phyloP scores from a whole-genome alignment of 92 coral and sea anemone genomes.

The Umimayanthus chanpuru region DNA sequence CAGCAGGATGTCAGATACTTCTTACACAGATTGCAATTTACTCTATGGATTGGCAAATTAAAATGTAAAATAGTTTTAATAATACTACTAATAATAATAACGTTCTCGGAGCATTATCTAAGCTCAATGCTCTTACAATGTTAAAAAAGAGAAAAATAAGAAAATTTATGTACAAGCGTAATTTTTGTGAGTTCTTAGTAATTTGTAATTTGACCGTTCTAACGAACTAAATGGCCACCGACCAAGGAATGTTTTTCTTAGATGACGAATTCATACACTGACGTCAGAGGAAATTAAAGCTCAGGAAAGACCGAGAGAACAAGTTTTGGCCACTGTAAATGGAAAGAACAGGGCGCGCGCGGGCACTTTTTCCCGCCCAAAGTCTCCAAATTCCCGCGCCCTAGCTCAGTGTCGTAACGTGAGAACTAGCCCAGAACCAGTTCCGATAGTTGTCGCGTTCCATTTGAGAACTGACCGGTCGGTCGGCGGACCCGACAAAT shows the following conservation, averaged over 20 bases:
- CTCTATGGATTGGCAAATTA: constrained; percentile 4
- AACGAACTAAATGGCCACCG: constrained; percentile 6
- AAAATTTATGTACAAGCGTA: constrained; percentile 2
- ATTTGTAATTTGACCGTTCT: constrained; percentile 3
- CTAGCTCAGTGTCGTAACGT: constrained; percentile 6
- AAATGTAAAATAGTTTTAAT: not conserved
- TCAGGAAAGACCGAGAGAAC: constrained; percentile 6
- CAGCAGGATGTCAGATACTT: constrained; percentile 6
- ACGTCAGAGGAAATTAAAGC: constrained; percentile 5
- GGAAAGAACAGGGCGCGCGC: no score
- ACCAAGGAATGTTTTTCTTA: constrained; percentile 3
- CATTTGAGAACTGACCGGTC: no score
- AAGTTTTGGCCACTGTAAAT: no score
- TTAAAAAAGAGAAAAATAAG: constrained; percentile 1
- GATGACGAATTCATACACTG: constrained; percentile 5
- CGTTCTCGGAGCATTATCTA: no score
- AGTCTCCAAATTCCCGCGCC: constrained; percentile 8
- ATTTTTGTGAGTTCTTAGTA: constrained; percentile 2
- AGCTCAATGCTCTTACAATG: not conserved
- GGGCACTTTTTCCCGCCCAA: constrained; percentile 8
- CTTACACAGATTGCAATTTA: constrained; percentile 3
- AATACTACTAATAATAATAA: no score
- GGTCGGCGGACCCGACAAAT: no score
- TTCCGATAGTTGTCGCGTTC: no score
- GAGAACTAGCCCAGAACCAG: constrained; percentile 8